Conservation (phyloP, 2,113 vertebrate genomes). For the Phylloscopus trochiloides region DNA sequence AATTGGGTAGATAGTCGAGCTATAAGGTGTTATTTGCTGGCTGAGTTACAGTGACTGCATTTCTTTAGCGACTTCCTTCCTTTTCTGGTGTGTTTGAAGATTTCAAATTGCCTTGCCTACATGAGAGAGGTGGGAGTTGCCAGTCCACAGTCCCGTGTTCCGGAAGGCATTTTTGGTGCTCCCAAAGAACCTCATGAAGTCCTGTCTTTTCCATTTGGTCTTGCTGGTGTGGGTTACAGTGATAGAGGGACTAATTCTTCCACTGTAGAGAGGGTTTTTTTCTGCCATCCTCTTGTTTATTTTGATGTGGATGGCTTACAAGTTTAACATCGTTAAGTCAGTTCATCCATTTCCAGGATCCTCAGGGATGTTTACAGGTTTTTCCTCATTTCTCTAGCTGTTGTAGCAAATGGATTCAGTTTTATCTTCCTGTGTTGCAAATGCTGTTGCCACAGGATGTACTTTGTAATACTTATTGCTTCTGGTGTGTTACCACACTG, state of each 20-base stretch:
- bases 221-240: background rate
- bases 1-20: background rate
- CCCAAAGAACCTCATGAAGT: background rate
- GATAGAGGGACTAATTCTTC: background rate
- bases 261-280: background rate
- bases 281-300: background rate
- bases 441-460: background rate
- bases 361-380: background rate
- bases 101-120: background rate
- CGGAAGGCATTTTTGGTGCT: background rate
- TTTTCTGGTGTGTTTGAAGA: background rate
- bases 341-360: background rate
- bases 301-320: background rate
- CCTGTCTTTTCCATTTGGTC: background rate
- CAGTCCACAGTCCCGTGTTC: background rate
- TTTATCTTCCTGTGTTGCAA: background rate
- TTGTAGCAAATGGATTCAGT: background rate
- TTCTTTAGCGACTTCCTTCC: background rate
- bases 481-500: background rate
- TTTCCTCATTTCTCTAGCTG: background rate
- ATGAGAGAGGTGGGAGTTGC: background rate
- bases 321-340: background rate
- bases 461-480: background rate
- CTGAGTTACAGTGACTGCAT: background rate
- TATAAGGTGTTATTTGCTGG: background rate